These are phyloP conservation scores for Pogoniulus pusillus DNA, from an alignment of 2,797 vertebrate genomes.

Conservation along the genomic window DNA sequence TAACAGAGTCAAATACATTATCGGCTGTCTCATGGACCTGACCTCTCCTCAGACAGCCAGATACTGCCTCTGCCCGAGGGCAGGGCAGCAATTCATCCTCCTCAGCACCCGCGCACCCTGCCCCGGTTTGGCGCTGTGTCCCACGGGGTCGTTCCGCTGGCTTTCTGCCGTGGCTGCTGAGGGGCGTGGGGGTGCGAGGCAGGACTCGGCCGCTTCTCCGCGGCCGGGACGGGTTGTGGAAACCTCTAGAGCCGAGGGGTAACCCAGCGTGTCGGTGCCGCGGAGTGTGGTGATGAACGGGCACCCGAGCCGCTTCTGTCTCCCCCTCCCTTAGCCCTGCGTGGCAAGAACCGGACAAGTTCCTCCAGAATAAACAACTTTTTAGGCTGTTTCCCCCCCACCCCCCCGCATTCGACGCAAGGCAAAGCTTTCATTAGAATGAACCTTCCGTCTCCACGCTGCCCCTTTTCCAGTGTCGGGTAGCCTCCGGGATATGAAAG, in stretches of 20 bases:
- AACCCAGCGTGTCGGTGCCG: rapidly evolving
- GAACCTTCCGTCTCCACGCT: not conserved
- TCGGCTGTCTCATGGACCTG: not conserved
- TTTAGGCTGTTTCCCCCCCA: not conserved
- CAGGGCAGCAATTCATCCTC: not conserved
- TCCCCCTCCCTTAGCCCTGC: too few relatives aligned
- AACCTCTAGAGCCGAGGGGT: not conserved
- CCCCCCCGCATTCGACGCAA: not conserved
- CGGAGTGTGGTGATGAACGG: not conserved
- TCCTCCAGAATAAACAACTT: not conserved
- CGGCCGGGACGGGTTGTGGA: not conserved
- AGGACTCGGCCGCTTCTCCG: rapidly evolving
- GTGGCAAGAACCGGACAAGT: not conserved
- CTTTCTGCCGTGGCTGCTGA: rapidly evolving
- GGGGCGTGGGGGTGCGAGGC: rapidly evolving
- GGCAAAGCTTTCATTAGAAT: not conserved
- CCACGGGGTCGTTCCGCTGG: rapidly evolving
- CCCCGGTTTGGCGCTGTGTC: rapidly evolving
- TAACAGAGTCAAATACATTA: not conserved
- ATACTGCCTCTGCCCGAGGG: not conserved
- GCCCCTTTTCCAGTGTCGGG: not conserved
- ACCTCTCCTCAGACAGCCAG: not conserved
- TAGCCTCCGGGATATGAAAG: not conserved
- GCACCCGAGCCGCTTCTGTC: not conserved
- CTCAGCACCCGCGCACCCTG: not conserved